Conservation (phyloP, 2,797 vertebrate genomes). For the Champsocephalus gunnari region DNA sequence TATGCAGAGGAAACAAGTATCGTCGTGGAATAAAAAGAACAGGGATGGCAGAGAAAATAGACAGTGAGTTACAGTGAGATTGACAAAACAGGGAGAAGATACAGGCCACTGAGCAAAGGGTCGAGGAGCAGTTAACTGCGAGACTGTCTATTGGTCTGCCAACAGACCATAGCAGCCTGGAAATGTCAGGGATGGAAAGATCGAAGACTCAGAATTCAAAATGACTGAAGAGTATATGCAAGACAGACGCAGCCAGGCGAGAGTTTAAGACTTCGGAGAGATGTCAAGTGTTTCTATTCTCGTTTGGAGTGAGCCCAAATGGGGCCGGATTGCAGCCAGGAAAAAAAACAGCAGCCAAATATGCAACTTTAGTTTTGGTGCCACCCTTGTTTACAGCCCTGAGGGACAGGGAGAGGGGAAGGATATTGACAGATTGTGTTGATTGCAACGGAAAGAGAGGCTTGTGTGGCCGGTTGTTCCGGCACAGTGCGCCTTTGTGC, state of each 20-base stretch:
- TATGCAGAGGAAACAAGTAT: conserved; percentile 35
- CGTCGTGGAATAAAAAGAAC: conserved; percentile 33
- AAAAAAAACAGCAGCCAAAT: conserved; percentile 48
- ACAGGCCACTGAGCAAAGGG: conserved; percentile 52
- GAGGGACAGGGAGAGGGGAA: conserved; percentile 42
- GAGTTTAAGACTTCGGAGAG: conserved; percentile 60
- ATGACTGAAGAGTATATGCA: background rate
- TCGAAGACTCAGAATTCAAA: conserved; percentile 57
- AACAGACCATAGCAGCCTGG: conserved; percentile 50
- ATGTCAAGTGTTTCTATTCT: conserved; percentile 68
- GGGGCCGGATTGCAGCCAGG: conserved; percentile 35
- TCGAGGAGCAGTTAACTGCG: conserved; percentile 38
- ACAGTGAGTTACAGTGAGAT: conserved; percentile 40
- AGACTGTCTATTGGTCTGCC: conserved; percentile 57
- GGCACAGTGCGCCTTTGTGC: conserved; percentile 40
- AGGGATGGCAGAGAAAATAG: conserved; percentile 11
- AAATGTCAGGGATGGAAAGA: conserved; percentile 50
- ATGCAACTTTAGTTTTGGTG: conserved; percentile 38
- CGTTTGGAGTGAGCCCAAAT: conserved; percentile 28
- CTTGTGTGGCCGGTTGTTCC: conserved; percentile 31
- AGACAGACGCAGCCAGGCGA: conserved; percentile 44
- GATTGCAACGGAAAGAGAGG: conserved; percentile 53
- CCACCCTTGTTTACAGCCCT: conserved; percentile 42
- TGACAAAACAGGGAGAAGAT: conserved; percentile 50
- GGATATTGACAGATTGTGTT: conserved; percentile 43